Conservation (phyloP, 1,140 invertebrate species). For the Pogonus chalceus region DNA sequence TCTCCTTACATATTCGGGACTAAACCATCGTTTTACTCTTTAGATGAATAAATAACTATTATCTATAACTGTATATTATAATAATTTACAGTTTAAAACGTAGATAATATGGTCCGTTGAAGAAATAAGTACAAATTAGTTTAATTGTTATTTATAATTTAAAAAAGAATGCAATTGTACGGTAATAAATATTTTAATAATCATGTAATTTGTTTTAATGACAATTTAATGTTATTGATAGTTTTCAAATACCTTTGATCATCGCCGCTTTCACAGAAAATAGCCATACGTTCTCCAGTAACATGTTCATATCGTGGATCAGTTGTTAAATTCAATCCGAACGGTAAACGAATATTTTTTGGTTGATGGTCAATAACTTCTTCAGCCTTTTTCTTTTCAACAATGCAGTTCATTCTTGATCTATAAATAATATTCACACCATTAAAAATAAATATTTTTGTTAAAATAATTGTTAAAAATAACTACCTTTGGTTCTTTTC, state of each 20-base stretch:
- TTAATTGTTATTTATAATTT: too few relatives aligned
- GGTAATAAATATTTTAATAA: too few relatives aligned
- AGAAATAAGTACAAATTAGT: too few relatives aligned
- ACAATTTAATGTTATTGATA: background rate
- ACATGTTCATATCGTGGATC: slow-evolving; percentile 61
- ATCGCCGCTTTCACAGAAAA: slow-evolving; percentile 73
- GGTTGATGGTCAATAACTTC: slow-evolving; percentile 66
- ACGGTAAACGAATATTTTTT: slow-evolving; percentile 50
- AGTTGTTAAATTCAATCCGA: slow-evolving; percentile 58
- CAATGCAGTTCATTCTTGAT: slow-evolving; percentile 79
- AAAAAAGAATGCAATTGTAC: background rate
- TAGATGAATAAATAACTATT: too few relatives aligned
- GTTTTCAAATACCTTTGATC: slow-evolving; percentile 42
- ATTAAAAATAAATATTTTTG: slow-evolving; percentile 24
- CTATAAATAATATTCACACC: too few relatives aligned
- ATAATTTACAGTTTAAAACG: background rate
- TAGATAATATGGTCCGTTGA: too few relatives aligned
- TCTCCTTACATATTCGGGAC: too few relatives aligned
- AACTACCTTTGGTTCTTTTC: slow-evolving; percentile 62
- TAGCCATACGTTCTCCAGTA: slow-evolving; percentile 73
- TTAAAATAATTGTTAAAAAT: background rate
- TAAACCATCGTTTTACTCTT: too few relatives aligned
- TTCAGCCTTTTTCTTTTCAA: slow-evolving; percentile 73
- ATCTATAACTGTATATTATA: too few relatives aligned
- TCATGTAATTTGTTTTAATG: background rate